phyloP scores from a whole-genome alignment of 2,113 vertebrate species.

The Nibea coibor region DNA sequence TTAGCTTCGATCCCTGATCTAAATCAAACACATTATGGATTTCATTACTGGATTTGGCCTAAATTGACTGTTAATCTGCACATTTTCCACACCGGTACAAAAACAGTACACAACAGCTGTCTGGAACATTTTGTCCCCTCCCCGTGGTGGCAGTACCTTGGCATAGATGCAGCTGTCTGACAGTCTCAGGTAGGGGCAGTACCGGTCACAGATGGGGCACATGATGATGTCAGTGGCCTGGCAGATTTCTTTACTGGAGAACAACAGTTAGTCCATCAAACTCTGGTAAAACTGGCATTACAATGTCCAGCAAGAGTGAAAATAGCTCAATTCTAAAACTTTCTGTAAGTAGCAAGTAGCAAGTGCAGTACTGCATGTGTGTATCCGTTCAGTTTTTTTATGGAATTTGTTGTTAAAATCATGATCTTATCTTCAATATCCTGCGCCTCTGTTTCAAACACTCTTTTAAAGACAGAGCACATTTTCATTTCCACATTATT shows the following conservation, averaged over 20 bases:
- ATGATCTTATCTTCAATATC: not conserved
- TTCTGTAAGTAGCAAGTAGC: too few species aligned
- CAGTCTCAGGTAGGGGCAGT: conserved; percentile 95
- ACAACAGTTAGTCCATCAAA: conserved; percentile 36
- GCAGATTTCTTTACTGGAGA: conserved; percentile 97
- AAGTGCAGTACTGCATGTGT: not conserved
- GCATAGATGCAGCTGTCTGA: conserved; percentile 94
- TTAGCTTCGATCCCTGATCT: not conserved
- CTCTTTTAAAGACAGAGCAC: not conserved
- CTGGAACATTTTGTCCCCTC: not conserved
- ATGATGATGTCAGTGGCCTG: conserved; percentile 93
- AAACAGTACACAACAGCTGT: not conserved
- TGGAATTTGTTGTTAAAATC: not conserved
- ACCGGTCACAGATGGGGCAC: conserved; percentile 98
- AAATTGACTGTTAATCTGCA: not conserved
- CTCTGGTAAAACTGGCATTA: not conserved
- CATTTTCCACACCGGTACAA: not conserved
- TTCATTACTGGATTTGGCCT: not conserved
- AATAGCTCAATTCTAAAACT: not conserved
- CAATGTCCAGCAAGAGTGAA: not conserved
- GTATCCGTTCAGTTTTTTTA: not conserved
- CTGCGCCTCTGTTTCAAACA: not conserved
- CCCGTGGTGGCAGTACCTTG: conserved; percentile 67
- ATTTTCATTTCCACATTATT: conserved; percentile 4
- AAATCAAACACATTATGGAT: not conserved